These are phyloP conservation scores for Pterophyllum scalare DNA, from an alignment of 2,113 vertebrate genomes.

Conservation along the genomic window DNA sequence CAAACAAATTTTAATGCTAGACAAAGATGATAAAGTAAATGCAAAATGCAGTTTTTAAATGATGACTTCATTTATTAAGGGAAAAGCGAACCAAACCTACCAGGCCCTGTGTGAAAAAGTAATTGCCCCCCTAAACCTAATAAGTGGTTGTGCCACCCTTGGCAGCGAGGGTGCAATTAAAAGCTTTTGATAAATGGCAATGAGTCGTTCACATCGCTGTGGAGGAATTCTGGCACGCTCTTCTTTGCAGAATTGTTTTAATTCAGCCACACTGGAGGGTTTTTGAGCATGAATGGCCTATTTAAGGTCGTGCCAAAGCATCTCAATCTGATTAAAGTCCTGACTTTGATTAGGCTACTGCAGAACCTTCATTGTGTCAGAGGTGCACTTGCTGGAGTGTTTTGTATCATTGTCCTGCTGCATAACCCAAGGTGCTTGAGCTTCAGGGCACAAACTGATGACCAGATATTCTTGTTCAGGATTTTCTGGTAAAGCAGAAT, in stretches of 20 bases:
- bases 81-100: not conserved
- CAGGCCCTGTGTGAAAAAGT: not conserved
- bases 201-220: not conserved
- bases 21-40: not conserved
- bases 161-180: not conserved
- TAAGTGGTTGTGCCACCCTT: not conserved
- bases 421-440: not conserved
- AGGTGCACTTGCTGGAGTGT: not conserved
- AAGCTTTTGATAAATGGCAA: not conserved
- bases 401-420: not conserved
- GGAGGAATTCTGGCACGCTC: not conserved
- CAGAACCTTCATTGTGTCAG: not conserved
- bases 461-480: not conserved
- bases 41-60: not conserved
- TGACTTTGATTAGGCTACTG: not conserved
- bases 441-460: not conserved
- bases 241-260: not conserved
- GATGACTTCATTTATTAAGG: not conserved
- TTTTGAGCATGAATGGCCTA: not conserved
- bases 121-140: not conserved
- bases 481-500: not conserved
- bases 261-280: not conserved
- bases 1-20: not conserved
- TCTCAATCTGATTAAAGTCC: not conserved
- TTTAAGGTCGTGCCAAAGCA: not conserved